Conservation (phyloP, 2,797 vertebrate species). For the Scolopax rusticola region DNA sequence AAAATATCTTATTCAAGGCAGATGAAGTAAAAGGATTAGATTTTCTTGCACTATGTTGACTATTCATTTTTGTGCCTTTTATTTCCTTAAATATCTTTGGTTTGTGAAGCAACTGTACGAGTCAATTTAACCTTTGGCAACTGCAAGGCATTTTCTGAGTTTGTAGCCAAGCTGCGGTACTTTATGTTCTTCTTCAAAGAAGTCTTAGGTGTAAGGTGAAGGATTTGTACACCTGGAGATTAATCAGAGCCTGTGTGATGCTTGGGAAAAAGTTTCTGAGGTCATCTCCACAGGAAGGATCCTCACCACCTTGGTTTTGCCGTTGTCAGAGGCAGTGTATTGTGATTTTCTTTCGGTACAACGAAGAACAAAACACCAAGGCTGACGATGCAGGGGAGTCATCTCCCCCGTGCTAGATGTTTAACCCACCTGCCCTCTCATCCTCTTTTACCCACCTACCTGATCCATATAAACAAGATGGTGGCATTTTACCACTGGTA, state of each 20-base stretch:
- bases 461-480: background rate
- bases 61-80: background rate
- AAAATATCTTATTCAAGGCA: background rate
- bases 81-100: background rate
- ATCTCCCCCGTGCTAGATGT: fast-evolving
- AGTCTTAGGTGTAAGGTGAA: background rate
- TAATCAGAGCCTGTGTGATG: background rate
- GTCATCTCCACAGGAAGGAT: no score
- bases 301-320: background rate
- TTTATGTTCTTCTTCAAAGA: background rate
- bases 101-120: background rate
- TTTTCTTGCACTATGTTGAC: background rate
- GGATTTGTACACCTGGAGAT: background rate
- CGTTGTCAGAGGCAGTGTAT: background rate
- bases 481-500: background rate
- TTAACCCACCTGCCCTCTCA: background rate
- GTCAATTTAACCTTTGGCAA: background rate
- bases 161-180: background rate
- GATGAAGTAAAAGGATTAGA: background rate
- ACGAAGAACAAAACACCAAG: background rate
- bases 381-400: fast-evolving
- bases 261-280: background rate
- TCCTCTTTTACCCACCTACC: background rate
- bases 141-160: background rate
- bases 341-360: background rate